Conservation (phyloP, 2,888 invertebrate genomes). For the Leucozona laternaria region DNA sequence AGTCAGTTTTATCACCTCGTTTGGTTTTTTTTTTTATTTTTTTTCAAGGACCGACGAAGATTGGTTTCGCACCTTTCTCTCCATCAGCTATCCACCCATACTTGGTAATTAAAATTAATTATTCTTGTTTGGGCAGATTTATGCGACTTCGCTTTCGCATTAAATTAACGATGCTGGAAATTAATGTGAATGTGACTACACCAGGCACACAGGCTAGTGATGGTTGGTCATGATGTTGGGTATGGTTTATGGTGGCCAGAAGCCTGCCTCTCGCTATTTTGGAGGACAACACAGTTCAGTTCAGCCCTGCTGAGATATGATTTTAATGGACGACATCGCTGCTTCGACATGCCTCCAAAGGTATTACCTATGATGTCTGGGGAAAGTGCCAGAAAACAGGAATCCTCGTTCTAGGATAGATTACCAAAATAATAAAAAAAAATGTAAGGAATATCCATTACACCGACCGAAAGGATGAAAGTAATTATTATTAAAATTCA, state of each 20-base stretch:
- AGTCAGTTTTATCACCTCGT: conserved; percentile 63
- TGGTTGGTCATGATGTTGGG: conserved; percentile 19
- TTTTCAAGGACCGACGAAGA: conserved; percentile 29
- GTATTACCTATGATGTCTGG: conserved; percentile 6
- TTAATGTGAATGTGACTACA: conserved; percentile 52
- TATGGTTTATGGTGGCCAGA: not conserved
- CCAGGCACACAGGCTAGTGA: not conserved
- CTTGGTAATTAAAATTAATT: conserved; percentile 82
- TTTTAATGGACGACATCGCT: conserved; percentile 56
- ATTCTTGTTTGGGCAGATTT: conserved; percentile 79
- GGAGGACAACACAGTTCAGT: not conserved
- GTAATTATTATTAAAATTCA: conserved; percentile 66
- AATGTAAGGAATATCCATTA: conserved; percentile 65
- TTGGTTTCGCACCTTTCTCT: conserved; percentile 56
- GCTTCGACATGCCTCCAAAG: conserved; percentile 1
- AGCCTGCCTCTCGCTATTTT: not conserved
- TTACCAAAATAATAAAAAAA: conserved; percentile 10
- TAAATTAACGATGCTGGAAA: conserved; percentile 75
- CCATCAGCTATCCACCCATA: conserved; percentile 2
- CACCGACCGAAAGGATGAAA: conserved; percentile 23
- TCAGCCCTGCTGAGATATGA: conserved; percentile 49
- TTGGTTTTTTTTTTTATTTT: conserved; percentile 1
- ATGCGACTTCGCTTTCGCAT: conserved; percentile 76
- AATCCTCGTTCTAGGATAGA: conserved; percentile 25
- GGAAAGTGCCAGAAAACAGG: not conserved